These are phyloP conservation scores for Panurus biarmicus DNA, from an alignment of 2,113 vertebrate genomes.

Conservation along the genomic window DNA sequence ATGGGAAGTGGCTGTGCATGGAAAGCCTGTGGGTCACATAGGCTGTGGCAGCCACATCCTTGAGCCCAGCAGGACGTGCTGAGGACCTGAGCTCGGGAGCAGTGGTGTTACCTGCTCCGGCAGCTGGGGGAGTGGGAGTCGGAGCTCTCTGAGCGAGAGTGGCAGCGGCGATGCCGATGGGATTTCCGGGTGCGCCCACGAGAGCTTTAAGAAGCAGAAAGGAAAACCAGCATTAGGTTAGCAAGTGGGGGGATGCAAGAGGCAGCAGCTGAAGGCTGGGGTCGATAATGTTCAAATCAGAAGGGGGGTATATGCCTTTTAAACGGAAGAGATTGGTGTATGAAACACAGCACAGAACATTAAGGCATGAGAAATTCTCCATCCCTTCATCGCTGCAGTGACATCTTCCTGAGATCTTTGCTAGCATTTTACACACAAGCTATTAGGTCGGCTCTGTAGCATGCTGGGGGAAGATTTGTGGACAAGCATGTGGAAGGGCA, in stretches of 20 bases:
- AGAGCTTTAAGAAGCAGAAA: slow-evolving; percentile 71
- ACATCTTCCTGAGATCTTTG: neutral
- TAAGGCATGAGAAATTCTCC: neutral
- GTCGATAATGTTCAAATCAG: neutral
- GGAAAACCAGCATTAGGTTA: neutral
- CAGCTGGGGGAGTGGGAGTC: slow-evolving; percentile 74
- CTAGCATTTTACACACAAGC: neutral
- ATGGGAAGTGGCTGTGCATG: neutral
- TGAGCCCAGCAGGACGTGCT: fast-evolving
- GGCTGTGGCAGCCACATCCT: neutral
- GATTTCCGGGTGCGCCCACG: slow-evolving; percentile 74
- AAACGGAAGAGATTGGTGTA: neutral
- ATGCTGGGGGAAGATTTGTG: neutral
- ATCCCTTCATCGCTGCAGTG: neutral
- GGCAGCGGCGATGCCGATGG: slow-evolving; percentile 74
- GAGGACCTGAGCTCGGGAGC: neutral
- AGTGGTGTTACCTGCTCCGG: slow-evolving; percentile 76
- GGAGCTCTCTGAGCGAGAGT: slow-evolving; percentile 76
- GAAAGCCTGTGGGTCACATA: neutral
- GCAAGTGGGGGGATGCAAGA: neutral
- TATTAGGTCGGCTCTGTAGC: neutral
- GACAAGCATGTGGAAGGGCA: neutral
- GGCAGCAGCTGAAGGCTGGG: neutral
- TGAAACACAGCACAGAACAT: neutral
- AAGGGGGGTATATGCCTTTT: neutral